These are phyloP conservation scores for Heliocidaris erythrogramma DNA, from an alignment of 35 echinoderm and acorn worm species.

Conservation along the genomic window DNA sequence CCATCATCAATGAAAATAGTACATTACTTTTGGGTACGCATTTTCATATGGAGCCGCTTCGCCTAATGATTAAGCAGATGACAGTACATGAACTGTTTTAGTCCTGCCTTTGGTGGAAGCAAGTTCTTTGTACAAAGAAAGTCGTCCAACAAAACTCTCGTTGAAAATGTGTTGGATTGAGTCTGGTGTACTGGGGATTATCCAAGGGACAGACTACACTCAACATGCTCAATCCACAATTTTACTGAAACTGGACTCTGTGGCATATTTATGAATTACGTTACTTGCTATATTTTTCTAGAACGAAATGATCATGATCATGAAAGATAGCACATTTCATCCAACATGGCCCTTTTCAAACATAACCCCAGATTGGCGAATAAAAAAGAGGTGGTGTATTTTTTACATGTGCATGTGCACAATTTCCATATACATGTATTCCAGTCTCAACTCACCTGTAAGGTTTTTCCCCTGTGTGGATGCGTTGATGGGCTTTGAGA, in stretches of 20 bases:
- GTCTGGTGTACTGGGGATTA: not conserved
- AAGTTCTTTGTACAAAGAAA: not conserved
- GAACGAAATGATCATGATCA: too few species aligned
- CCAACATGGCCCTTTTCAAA: too few species aligned
- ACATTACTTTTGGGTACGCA: not conserved
- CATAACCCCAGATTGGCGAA: not conserved
- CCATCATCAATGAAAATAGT: not conserved
- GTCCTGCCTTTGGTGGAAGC: not conserved
- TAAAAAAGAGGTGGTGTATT: not conserved
- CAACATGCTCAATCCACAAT: too few species aligned
- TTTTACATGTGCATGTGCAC: not conserved
- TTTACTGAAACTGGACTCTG: too few species aligned
- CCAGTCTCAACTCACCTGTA: constrained; percentile 48
- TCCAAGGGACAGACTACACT: too few species aligned
- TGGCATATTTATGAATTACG: too few species aligned
- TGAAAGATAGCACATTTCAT: too few species aligned
- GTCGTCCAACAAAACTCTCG: not conserved
- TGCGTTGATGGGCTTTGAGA: constrained; percentile 93
- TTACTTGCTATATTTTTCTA: too few species aligned
- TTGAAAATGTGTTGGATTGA: not conserved
- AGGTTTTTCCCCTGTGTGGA: constrained; percentile 96
- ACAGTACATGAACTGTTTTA: not conserved
- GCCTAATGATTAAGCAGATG: not conserved
- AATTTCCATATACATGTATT: not conserved
- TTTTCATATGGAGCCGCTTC: not conserved